Percentiles rank a stretch among this genome's conserved stretches.
These are phyloP conservation scores for Exaiptasia diaphana DNA, from an alignment of 64 coral and sea anemone species.

Conservation along the genomic window DNA sequence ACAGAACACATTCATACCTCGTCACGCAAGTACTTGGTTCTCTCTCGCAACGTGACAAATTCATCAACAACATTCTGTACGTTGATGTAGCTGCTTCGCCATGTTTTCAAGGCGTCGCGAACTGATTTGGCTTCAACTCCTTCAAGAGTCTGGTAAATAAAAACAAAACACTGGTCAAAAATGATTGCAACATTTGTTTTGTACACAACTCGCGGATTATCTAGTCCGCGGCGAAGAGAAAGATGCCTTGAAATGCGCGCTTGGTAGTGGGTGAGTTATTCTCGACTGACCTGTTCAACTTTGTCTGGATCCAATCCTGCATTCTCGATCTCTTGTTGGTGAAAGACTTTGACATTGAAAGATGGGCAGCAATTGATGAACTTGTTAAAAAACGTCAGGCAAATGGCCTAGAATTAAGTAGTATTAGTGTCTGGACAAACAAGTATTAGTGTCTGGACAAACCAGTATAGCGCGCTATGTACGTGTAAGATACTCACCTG, in stretches of 20 bases:
- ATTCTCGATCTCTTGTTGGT: constrained; percentile 89
- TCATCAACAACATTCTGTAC: constrained; percentile 92
- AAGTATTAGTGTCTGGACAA: background rate
- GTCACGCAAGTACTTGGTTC: constrained; percentile 89
- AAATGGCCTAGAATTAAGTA: constrained; percentile 79
- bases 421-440: background rate
- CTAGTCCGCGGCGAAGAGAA: no score
- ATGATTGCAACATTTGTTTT: background rate
- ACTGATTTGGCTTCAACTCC: constrained; percentile 84
- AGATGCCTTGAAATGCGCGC: no score
- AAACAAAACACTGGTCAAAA: background rate
- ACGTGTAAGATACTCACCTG: constrained; percentile 73
- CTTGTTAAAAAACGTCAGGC: constrained; percentile 77
- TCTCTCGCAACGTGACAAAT: constrained; percentile 79
- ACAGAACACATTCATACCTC: constrained; percentile 47
- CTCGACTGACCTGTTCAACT: constrained; percentile 86
- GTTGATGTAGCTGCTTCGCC: constrained; percentile 85
- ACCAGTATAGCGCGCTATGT: background rate
- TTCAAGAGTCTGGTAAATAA: constrained; percentile 61
- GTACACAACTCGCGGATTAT: no score
- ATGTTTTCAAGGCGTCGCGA: constrained; percentile 71
- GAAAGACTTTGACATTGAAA: constrained; percentile 87
- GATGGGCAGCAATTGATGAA: constrained; percentile 62
- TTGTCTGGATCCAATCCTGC: constrained; percentile 86
- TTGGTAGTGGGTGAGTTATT: no score